These are phyloP conservation scores for Conchocele bisecta DNA, from an alignment of 2,888 invertebrate genomes.

Conservation along the genomic window DNA sequence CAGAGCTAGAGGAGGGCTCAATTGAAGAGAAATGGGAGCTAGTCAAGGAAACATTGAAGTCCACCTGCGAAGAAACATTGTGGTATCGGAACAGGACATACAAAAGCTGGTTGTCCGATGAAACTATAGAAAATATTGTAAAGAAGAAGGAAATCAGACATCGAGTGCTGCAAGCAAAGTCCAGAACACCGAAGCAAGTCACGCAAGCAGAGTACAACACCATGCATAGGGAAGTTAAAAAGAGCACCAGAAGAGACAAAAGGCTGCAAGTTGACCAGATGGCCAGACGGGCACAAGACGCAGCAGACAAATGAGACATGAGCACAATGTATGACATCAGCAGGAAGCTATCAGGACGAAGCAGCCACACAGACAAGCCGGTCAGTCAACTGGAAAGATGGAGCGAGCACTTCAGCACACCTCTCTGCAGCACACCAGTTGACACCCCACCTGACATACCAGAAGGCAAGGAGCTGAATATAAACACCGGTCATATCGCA, in stretches of 20 bases:
- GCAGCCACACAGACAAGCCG: neutral
- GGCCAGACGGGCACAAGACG: slow-evolving; percentile 11
- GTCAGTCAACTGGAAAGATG: neutral
- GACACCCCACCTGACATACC: neutral
- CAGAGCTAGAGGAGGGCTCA: neutral
- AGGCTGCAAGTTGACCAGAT: neutral
- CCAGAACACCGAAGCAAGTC: neutral
- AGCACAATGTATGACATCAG: slow-evolving; percentile 5
- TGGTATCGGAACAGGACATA: neutral
- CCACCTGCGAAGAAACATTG: neutral
- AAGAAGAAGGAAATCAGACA: no score
- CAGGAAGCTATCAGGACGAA: neutral
- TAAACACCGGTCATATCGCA: neutral
- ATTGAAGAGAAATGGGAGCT: slow-evolving; percentile 11
- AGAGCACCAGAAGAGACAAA: slow-evolving; percentile 1
- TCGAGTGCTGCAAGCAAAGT: neutral
- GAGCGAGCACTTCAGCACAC: no score
- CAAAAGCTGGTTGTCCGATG: slow-evolving; percentile 24
- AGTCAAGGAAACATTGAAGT: neutral
- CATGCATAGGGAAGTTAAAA: neutral
- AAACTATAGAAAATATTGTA: slow-evolving; percentile 3
- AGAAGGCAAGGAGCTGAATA: neutral
- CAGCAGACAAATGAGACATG: neutral
- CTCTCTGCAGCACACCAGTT: neutral
- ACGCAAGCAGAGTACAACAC: no score